Percentiles rank a stretch among this genome's conserved stretches.
Conservation (phyloP, 2,888 invertebrate species). For the Eurois occulta region DNA sequence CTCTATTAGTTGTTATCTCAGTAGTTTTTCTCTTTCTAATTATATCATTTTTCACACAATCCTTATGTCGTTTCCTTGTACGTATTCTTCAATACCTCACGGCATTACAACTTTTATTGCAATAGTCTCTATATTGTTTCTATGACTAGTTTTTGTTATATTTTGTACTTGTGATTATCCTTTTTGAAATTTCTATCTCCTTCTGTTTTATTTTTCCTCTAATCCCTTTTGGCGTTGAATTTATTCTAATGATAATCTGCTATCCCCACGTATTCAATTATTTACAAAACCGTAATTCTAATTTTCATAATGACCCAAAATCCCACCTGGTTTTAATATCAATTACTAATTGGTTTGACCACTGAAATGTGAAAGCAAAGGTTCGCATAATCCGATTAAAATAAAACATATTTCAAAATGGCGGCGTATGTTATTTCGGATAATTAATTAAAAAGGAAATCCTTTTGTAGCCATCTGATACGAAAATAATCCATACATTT, state of each 20-base stretch:
- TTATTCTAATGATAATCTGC: not conserved
- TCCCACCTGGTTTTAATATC: conserved; percentile 17
- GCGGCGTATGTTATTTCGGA: conserved; percentile 5
- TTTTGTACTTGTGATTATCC: not conserved
- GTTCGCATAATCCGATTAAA: conserved; percentile 56
- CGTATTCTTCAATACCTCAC: not conserved
- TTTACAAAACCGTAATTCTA: conserved; percentile 20
- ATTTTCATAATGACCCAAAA: conserved; percentile 32
- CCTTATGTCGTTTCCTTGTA: not conserved
- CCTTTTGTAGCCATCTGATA: conserved; percentile 16
- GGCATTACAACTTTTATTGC: not conserved
- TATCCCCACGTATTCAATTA: not conserved
- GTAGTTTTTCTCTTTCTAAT: not conserved
- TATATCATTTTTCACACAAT: not conserved
- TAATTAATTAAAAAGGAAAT: conserved; percentile 28
- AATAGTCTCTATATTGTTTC: not conserved
- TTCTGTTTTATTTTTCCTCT: too few species aligned
- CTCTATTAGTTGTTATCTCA: not conserved
- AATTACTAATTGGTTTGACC: conserved; percentile 35
- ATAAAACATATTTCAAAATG: conserved; percentile 43
- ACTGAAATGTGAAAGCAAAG: conserved; percentile 29
- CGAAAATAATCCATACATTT: conserved; percentile 21
- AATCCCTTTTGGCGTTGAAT: not conserved
- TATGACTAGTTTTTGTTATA: not conserved
- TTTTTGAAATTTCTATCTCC: not conserved